phyloP scores from a whole-genome alignment of 2,113 vertebrate species.

The Semnornis frantzii region DNA sequence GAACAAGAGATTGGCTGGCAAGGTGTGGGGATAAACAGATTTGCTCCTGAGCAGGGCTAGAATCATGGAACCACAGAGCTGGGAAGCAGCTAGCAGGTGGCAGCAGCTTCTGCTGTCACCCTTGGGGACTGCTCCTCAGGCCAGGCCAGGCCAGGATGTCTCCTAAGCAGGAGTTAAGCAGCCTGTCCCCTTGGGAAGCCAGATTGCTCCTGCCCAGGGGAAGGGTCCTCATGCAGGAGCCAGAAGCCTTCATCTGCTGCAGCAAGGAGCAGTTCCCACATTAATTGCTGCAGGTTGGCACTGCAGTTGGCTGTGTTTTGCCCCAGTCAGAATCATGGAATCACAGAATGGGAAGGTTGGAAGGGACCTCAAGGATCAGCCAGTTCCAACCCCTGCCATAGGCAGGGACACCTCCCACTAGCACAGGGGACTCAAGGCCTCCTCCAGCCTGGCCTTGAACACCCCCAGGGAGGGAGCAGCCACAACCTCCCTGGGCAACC shows the following conservation, averaged over 20 bases:
- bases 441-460: too few species aligned
- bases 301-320: not conserved
- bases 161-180: not conserved
- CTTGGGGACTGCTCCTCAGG: not conserved
- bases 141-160: not conserved
- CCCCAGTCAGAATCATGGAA: not conserved
- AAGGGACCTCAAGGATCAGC: too few species aligned
- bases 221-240: not conserved
- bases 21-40: not conserved
- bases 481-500: too few species aligned
- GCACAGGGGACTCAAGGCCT: too few species aligned
- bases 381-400: too few species aligned
- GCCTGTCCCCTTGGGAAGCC: not conserved
- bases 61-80: too few species aligned
- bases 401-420: too few species aligned
- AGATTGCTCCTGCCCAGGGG: not conserved
- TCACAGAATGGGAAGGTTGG: too few species aligned
- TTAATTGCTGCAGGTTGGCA: not conserved
- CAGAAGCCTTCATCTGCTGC: not conserved
- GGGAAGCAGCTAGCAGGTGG: too few species aligned
- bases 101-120: not conserved
- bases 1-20: not conserved
- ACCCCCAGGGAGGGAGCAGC: too few species aligned
- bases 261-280: not conserved
- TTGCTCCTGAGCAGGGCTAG: not conserved